phyloP scores from a whole-genome alignment of 2,113 vertebrate species.

The Notechis scutatus region DNA sequence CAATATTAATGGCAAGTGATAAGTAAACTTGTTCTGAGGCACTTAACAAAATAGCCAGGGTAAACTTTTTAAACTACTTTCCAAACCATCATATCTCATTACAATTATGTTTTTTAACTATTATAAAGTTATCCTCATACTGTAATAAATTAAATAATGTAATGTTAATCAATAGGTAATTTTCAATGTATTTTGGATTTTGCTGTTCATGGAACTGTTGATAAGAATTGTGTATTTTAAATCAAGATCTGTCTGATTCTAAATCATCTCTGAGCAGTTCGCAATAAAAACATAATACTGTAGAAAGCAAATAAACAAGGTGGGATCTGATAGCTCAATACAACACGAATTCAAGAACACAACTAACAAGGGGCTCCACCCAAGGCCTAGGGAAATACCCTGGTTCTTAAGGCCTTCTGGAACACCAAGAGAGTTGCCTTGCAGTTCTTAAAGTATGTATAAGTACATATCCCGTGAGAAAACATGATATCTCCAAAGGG shows the following conservation, averaged over 20 bases:
- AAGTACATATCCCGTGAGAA: neutral
- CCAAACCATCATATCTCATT: neutral
- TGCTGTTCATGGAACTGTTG: neutral
- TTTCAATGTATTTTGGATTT: neutral
- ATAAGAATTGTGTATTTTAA: neutral
- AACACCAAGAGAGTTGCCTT: neutral
- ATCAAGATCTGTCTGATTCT: neutral
- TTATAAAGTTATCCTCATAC: neutral
- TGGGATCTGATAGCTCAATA: neutral
- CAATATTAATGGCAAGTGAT: neutral
- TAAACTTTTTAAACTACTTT: neutral
- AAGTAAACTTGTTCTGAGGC: neutral
- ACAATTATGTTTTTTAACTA: neutral
- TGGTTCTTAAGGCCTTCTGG: neutral
- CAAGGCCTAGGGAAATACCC: neutral
- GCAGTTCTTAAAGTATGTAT: neutral
- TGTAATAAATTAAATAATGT: neutral
- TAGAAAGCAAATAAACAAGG: neutral
- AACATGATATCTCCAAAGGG: neutral
- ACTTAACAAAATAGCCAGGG: neutral
- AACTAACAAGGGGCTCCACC: neutral
- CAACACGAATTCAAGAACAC: neutral
- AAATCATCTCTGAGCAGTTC: neutral
- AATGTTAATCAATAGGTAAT: neutral
- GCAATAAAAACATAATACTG: neutral